These are phyloP conservation scores for Tetrao urogallus DNA, from an alignment of 2,113 vertebrate species.

Conservation along the genomic window DNA sequence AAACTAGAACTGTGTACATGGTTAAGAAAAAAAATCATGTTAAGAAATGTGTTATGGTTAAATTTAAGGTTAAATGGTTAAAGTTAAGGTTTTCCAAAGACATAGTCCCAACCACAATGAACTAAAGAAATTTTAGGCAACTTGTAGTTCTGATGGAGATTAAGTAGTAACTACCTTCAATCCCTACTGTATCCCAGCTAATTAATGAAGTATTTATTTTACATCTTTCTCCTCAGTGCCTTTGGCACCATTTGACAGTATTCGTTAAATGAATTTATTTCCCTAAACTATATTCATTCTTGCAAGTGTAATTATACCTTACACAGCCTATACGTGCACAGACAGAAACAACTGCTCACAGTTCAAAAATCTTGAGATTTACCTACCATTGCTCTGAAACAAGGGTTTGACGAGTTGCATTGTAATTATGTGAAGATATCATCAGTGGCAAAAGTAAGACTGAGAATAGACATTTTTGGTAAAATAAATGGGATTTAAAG, in stretches of 20 bases:
- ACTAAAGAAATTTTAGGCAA: not conserved
- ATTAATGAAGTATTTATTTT: constrained; percentile 9
- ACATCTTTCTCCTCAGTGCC: not conserved
- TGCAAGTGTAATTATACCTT: not conserved
- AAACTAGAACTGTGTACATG: not conserved
- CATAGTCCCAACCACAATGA: not conserved
- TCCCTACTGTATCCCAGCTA: not conserved
- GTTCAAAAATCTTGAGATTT: not conserved
- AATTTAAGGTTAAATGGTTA: too few species aligned
- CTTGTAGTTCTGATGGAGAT: not conserved
- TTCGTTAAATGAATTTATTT: not conserved
- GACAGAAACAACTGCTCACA: not conserved
- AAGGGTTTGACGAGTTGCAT: not conserved
- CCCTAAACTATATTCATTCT: not conserved
- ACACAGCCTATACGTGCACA: not conserved
- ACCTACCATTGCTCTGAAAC: not conserved
- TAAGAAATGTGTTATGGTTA: not conserved
- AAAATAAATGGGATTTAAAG: not conserved
- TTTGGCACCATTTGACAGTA: not conserved
- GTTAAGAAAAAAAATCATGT: not conserved
- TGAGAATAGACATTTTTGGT: not conserved
- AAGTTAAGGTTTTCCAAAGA: not conserved
- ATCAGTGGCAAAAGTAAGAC: not conserved
- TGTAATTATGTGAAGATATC: not conserved
- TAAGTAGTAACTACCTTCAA: not conserved